These are phyloP conservation scores for Idris sp. DNA, from an alignment of 1,140 invertebrate genomes.

Conservation along the genomic window DNA sequence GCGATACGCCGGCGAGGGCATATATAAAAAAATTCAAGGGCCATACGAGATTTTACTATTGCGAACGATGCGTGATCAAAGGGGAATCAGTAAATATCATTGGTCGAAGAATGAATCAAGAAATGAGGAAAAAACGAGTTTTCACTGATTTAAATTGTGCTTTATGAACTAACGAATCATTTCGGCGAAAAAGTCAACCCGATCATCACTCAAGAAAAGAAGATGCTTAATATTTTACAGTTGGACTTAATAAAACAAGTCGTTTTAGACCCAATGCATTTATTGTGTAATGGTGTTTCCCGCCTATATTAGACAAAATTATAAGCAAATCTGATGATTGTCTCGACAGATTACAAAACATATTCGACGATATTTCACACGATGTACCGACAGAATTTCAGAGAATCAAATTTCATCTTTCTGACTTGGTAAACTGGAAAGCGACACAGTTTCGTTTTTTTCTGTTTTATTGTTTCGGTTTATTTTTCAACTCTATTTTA, in stretches of 20 bases:
- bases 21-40: conserved; percentile 6
- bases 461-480: conserved; percentile 12
- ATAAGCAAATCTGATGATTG: conserved; percentile 7
- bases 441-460: conserved; percentile 22
- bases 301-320: conserved; percentile 10
- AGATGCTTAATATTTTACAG: conserved; percentile 21
- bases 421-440: conserved; percentile 25
- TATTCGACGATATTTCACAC: conserved; percentile 1
- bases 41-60: conserved; percentile 22
- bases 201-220: conserved; percentile 29
- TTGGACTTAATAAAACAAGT: conserved; percentile 32
- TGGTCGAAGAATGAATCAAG: background rate
- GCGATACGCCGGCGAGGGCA: conserved; percentile 2
- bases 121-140: conserved; percentile 3
- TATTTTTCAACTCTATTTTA: background rate
- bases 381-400: conserved; percentile 44
- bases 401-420: conserved; percentile 22
- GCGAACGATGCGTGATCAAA: conserved; percentile 26
- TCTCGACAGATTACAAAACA: background rate
- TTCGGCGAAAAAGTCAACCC: conserved; percentile 19
- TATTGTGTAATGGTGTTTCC: conserved; percentile 23
- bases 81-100: conserved; percentile 22
- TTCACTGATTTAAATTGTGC: conserved; percentile 20
- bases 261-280: conserved; percentile 46
- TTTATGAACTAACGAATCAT: conserved; percentile 18